Evolutionary conservation across 2,113 vertebrate genomes (phyloP), one percentile per base, ranked within the genome.

Genomic region (Mugil cephalus): DNA sequence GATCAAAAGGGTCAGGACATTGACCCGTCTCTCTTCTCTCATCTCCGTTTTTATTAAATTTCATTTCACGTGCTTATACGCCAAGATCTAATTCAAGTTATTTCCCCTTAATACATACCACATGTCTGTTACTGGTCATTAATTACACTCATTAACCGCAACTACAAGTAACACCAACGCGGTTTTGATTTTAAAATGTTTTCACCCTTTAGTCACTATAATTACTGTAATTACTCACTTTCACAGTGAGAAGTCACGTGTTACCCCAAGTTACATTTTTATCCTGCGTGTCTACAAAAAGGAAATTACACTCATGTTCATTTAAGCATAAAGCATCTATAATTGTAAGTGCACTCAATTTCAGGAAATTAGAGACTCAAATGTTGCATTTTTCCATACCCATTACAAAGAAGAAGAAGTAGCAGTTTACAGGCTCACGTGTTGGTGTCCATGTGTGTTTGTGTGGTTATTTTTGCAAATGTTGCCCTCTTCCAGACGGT

Each of bases 401-500:
- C 21, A 21, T 34, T 24, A 45, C 11, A 74, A 45, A 34, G 40
- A 47, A 42, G 15, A 73, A 15, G 36, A 43, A 56, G 52, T 10
- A 35, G 17, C 56, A 1, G 24, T 46, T 36, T 34, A 30, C 24
- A 30, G 67, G 40, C 11, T 55, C 42, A 35, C 39, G 13, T 77
- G 19, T 73, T 35, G 48, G 24, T 18, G 35, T 46, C 4, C 38
- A 13, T 30, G 36, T 46, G 13, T 65, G 12, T 62, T 12, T 67
- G 50, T 18, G 6, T 36, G n/a, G 55, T 10, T 63, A 79, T 82
- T 60, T 77, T 62, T 72, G 62, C 4, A 34, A 80, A 65, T 46
- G 69, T 52, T 77, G 69, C 79, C 79, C 84, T 89, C 58, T 85
- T 59, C 73, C 80, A 92, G 88, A 91, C 85, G 17, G 76, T 87